Conservation (phyloP, 1,140 invertebrate genomes). For the Lordiphosa collinella region DNA sequence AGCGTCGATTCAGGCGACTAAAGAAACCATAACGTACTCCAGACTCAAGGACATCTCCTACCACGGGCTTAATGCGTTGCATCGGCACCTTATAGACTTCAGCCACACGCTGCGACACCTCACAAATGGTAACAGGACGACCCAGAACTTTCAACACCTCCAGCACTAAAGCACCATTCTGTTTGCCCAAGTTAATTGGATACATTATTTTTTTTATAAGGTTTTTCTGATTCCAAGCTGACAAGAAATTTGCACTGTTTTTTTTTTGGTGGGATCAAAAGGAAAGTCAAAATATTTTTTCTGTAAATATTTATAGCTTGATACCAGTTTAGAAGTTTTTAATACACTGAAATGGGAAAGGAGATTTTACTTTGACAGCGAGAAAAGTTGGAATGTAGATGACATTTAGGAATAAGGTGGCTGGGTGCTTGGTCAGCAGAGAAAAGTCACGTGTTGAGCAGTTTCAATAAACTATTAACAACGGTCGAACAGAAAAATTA, state of each 20-base stretch:
- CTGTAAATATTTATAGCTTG: slow-evolving; percentile 10
- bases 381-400: neutral
- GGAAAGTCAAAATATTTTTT: slow-evolving; percentile 20
- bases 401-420: neutral
- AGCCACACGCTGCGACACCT: slow-evolving; percentile 45
- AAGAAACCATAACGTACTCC: slow-evolving; percentile 46
- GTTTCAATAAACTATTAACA: too few species aligned
- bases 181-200: slow-evolving; percentile 57
- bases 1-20: slow-evolving; percentile 25
- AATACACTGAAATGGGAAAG: slow-evolving; percentile 10
- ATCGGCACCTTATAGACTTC: slow-evolving; percentile 44
- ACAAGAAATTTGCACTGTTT: slow-evolving; percentile 34
- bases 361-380: too few species aligned
- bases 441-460: too few species aligned
- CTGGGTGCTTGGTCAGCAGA: slow-evolving; percentile 13
- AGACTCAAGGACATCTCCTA: slow-evolving; percentile 39
- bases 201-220: slow-evolving; percentile 22
- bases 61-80: slow-evolving; percentile 46
- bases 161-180: slow-evolving; percentile 55
- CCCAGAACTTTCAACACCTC: slow-evolving; percentile 57
- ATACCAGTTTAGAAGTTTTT: slow-evolving; percentile 11
- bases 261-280: slow-evolving; percentile 9
- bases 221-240: slow-evolving; percentile 20
- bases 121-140: slow-evolving; percentile 47
- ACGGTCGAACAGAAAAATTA: too few species aligned